phyloP scores from a whole-genome alignment of 2,113 vertebrate species.

The Catagonus wagneri region DNA sequence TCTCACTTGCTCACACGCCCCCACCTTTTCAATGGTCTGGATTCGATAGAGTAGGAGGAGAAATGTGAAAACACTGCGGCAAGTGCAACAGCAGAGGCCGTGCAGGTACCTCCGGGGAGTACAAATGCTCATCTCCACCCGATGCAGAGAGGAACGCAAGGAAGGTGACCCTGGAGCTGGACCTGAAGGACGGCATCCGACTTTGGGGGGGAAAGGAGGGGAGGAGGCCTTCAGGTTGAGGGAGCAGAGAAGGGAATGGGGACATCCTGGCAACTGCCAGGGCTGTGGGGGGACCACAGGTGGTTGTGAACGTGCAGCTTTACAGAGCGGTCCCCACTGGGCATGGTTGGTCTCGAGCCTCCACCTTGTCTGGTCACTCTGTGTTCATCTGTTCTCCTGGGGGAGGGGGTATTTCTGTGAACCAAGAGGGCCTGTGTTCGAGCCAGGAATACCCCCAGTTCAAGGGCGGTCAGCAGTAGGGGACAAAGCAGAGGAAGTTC shows the following conservation, averaged over 20 bases:
- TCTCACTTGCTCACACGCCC: background rate
- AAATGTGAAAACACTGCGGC: background rate
- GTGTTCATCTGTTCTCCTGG: background rate
- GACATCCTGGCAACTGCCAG: background rate
- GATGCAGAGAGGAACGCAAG: background rate
- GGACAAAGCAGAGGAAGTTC: background rate
- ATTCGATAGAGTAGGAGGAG: background rate
- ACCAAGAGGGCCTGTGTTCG: background rate
- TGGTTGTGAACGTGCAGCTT: background rate
- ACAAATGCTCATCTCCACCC: too few relatives aligned
- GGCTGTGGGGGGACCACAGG: too few relatives aligned
- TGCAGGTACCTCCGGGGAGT: background rate
- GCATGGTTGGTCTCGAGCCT: background rate
- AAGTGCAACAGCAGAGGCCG: accelerated
- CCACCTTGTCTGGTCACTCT: background rate
- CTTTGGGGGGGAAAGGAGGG: background rate
- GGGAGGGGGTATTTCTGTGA: background rate
- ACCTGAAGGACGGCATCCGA: background rate
- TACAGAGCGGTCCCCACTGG: background rate
- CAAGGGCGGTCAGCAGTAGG: background rate
- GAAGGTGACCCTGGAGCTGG: background rate
- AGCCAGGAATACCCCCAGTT: background rate
- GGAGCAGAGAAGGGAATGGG: background rate
- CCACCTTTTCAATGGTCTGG: background rate
- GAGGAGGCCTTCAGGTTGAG: background rate